phyloP scores from a whole-genome alignment of 1,140 invertebrate genomes.

The Leptinotarsa undecemlineata region DNA sequence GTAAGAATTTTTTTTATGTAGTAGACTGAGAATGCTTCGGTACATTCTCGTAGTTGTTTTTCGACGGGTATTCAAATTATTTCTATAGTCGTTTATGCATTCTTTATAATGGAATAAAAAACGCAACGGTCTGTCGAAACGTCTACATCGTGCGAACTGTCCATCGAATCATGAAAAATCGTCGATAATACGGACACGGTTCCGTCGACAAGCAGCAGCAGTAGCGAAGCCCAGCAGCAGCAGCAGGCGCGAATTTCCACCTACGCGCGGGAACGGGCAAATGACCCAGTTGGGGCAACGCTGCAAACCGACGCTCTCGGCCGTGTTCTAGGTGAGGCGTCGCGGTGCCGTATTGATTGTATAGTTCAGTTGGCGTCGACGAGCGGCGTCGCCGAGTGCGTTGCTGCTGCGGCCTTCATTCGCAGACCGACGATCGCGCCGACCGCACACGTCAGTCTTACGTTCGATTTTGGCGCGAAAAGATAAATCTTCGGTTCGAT shows the following conservation, averaged over 20 bases:
- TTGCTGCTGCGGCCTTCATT: slow-evolving; percentile 12
- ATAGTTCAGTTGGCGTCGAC: slow-evolving; percentile 27
- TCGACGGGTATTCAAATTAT: no score
- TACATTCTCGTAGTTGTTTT: no score
- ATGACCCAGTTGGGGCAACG: slow-evolving; percentile 28
- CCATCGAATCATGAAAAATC: no score
- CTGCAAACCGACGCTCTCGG: slow-evolving; percentile 13
- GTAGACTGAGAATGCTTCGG: no score
- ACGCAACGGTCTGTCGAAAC: no score
- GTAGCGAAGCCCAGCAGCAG: neutral
- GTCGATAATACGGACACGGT: no score
- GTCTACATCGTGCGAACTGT: no score
- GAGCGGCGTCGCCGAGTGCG: slow-evolving; percentile 20
- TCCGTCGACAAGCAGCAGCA: no score
- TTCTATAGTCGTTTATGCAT: no score
- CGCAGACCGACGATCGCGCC: slow-evolving; percentile 16
- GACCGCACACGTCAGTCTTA: neutral
- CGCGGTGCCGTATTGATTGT: slow-evolving; percentile 28
- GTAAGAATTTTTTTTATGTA: no score
- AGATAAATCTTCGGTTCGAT: neutral
- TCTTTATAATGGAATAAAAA: no score
- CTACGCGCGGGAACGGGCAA: slow-evolving; percentile 11
- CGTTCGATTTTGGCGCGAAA: slow-evolving; percentile 18
- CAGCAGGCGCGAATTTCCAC: neutral
- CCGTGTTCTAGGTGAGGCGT: slow-evolving; percentile 18